Percentiles rank a stretch among this genome's conserved stretches.
phyloP scores from a whole-genome alignment of 2,113 vertebrate species.

The Lethenteron camtschaticum region DNA sequence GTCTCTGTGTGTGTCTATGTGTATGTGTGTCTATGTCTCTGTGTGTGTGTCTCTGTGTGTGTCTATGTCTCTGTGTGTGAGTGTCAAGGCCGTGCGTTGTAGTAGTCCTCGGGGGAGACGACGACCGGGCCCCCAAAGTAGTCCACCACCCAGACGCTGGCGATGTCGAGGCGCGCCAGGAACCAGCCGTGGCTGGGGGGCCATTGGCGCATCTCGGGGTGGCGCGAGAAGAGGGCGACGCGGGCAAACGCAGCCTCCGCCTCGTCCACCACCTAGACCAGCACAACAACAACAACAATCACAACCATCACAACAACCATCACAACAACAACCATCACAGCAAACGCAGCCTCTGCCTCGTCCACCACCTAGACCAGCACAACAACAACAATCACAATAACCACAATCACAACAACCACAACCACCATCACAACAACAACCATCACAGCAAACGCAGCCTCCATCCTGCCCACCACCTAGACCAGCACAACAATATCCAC shows the following conservation, averaged over 20 bases:
- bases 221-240: slow-evolving; percentile 45
- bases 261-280: slow-evolving; percentile 33
- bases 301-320: neutral
- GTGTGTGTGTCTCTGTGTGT: too few species aligned
- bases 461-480: too few species aligned
- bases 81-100: slow-evolving; percentile 24
- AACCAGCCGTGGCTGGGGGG: slow-evolving; percentile 69
- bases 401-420: neutral
- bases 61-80: too few species aligned
- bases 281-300: neutral
- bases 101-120: slow-evolving; percentile 61
- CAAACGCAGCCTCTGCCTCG: too few species aligned
- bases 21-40: too few species aligned
- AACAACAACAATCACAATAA: too few species aligned
- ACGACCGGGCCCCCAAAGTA: slow-evolving; percentile 76
- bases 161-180: slow-evolving; percentile 73
- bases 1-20: too few species aligned
- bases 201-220: slow-evolving; percentile 73
- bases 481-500: too few species aligned
- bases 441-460: too few species aligned
- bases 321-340: too few species aligned
- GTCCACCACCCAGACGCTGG: slow-evolving; percentile 73
- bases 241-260: slow-evolving; percentile 39
- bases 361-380: too few species aligned
- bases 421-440: neutral